phyloP scores from a whole-genome alignment of 2,888 invertebrate genomes.

The Acanthosoma haemorrhoidale region DNA sequence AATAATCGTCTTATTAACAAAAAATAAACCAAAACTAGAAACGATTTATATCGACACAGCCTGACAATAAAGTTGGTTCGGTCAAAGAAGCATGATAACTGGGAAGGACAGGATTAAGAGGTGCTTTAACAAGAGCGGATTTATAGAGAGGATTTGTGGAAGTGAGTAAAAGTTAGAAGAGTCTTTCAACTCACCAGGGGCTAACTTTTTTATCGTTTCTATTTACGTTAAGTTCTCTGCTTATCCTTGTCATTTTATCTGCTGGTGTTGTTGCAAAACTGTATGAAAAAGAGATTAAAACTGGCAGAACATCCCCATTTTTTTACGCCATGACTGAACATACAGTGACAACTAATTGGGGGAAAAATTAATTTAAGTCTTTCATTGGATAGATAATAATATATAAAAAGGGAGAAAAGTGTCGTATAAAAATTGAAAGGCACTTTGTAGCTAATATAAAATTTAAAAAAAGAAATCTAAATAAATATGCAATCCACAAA shows the following conservation, averaged over 20 bases:
- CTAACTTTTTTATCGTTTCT: slow-evolving; percentile 14
- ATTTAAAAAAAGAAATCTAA: too few species aligned
- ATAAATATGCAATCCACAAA: too few species aligned
- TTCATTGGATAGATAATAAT: too few species aligned
- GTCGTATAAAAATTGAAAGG: too few species aligned
- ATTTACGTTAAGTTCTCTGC: neutral
- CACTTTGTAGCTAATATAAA: too few species aligned
- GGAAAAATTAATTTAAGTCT: too few species aligned
- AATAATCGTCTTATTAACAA: too few species aligned
- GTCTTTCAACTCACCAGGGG: neutral
- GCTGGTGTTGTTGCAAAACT: neutral
- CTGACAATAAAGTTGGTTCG: neutral
- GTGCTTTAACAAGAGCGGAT: neutral
- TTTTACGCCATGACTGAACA: too few species aligned
- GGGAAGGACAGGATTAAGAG: neutral
- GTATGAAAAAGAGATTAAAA: neutral
- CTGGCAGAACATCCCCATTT: too few species aligned
- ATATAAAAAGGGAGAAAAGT: too few species aligned
- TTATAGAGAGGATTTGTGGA: neutral
- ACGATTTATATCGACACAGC: neutral
- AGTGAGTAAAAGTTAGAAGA: neutral
- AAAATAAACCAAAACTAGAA: neutral
- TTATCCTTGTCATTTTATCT: neutral
- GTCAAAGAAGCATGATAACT: neutral
- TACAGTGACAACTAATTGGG: too few species aligned